Evolutionary conservation across 2,113 vertebrate genomes (phyloP).

Genomic region (Talpa occidentalis): DNA sequence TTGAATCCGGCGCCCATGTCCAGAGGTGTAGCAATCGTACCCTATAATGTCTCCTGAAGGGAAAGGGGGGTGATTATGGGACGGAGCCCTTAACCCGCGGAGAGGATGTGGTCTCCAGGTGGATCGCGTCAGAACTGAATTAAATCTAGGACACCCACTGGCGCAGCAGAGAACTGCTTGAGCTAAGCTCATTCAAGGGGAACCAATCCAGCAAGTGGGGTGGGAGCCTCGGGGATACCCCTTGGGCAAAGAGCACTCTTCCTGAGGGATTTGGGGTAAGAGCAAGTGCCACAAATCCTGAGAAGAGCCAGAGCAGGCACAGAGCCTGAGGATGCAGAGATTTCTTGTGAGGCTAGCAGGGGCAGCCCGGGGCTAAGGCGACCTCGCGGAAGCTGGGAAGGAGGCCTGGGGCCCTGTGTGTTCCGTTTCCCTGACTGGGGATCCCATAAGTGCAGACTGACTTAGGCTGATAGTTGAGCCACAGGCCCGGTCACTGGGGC

Average conservation of each 20-base stretch:
- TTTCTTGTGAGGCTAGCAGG: background rate
- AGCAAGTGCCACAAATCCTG: background rate
- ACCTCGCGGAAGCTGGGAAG: fast-evolving
- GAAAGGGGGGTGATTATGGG: background rate
- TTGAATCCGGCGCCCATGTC: background rate
- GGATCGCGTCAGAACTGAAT: background rate
- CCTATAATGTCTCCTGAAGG: background rate
- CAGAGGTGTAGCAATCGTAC: background rate
- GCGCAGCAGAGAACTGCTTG: too few relatives aligned
- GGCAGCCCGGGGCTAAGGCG: background rate
- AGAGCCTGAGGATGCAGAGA: background rate
- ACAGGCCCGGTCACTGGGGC: background rate
- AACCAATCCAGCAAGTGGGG: too few relatives aligned
- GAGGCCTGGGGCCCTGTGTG: too few relatives aligned
- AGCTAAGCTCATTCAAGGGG: too few relatives aligned
- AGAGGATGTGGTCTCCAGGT: background rate
- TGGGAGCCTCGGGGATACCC: too few relatives aligned
- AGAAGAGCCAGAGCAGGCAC: background rate
- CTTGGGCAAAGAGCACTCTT: background rate
- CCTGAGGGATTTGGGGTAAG: background rate
- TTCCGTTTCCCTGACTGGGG: background rate
- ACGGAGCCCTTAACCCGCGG: background rate
- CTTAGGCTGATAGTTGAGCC: background rate
- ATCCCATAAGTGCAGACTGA: background rate
- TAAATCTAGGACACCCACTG: too few relatives aligned